Evolutionary conservation across 2,113 vertebrate species (phyloP).

Genomic region (Scalopus aquaticus): DNA sequence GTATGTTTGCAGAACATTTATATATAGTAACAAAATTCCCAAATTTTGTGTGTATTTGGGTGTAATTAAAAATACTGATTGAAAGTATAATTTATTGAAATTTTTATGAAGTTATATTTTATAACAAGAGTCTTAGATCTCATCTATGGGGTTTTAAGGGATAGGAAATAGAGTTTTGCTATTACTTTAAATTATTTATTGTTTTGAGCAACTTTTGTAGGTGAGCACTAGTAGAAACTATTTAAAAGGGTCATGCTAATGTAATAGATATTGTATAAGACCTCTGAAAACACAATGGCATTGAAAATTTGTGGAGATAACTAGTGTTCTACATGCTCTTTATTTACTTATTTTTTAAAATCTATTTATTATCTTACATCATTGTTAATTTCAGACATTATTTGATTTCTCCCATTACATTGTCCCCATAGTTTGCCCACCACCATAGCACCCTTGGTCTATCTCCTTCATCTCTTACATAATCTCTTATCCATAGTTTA

Average conservation of each 20-base stretch:
- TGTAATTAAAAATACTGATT: background rate
- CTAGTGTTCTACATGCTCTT: background rate
- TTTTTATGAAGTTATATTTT: background rate
- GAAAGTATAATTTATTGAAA: background rate
- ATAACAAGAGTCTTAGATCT: background rate
- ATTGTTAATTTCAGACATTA: too few species aligned
- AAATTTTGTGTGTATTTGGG: background rate
- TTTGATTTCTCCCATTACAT: too few species aligned
- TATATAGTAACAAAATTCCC: background rate
- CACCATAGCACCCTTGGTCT: too few species aligned
- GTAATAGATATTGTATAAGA: background rate
- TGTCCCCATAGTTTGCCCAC: too few species aligned
- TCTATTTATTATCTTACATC: background rate
- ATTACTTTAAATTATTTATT: background rate
- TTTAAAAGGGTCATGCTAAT: background rate
- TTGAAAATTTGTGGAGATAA: background rate
- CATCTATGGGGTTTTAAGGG: background rate
- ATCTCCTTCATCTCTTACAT: too few species aligned
- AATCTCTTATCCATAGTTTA: background rate
- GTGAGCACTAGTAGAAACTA: background rate
- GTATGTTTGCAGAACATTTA: background rate
- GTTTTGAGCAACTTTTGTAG: background rate
- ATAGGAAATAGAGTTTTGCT: too few species aligned
- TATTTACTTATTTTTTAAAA: background rate
- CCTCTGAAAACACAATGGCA: background rate